Base-by-base conservation (phyloP, 2,797 vertebrate species). In the Galago senegalensis region DNA sequence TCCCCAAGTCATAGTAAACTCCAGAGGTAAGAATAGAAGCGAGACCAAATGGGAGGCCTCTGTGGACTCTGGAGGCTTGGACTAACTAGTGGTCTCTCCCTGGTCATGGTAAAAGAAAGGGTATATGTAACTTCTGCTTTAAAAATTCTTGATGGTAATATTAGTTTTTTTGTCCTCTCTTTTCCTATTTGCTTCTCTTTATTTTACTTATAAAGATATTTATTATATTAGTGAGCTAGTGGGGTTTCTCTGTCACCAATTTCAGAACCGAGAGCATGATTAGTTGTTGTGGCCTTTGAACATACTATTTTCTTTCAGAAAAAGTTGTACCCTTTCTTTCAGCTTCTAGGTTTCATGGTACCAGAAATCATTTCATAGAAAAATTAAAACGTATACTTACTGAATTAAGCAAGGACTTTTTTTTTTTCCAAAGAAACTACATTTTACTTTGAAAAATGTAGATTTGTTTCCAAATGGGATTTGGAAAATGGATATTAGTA, bases 251-350 rank as follows among this genome's bases (percentile, higher is more conserved):
- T 81, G 4, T 90, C 34, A 65, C 21, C 25, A 25, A 0, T 76
- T 92, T 97, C n/a, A 95, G 83, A 89, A 49, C 25, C 40, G n/a
- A 94, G 63, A 65, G 4, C 81, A 29, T 73, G 18, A 77, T 40
- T 60, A 46, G 20, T 89, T 77, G 1, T 93, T 82, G 79, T 40
- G 20, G 40, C 2, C 73, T 81, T 91, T 63, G 56, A 91, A 58
- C 34, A 58, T 84, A 86, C 60, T 72, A 14, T 72, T 81, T 91
- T 58, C 27, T 92, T 56, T 81, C n/a, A 49, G 63, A 67, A 72
- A 72, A 34, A 65, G 20, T 91, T 91, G 18, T 87, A 61, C 27
- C 17, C 63, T 49, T 73, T 93, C 56, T 79, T 87, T 79, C 72
- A 20, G 31, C 56, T 94, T 70, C 53, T 91, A 92, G 72, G 72